These are phyloP conservation scores for Bellardia bayeri DNA, from an alignment of 2,888 invertebrate genomes.

Conservation along the genomic window DNA sequence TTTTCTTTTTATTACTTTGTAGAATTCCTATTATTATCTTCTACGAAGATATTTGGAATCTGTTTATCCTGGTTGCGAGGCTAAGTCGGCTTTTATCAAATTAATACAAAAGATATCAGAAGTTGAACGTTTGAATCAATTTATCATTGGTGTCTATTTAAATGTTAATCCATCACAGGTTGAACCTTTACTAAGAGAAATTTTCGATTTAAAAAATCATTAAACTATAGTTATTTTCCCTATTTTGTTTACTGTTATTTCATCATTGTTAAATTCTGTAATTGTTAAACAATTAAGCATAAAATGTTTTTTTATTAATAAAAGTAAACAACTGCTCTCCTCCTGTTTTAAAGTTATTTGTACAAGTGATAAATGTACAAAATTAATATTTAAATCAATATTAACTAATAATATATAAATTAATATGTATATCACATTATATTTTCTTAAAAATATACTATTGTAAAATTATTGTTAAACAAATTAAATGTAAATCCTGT, in stretches of 20 bases:
- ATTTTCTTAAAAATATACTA: constrained; percentile 26
- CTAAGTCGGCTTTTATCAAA: constrained; percentile 93
- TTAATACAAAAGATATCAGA: constrained; percentile 96
- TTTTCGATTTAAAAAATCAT: constrained; percentile 94
- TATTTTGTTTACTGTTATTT: constrained; percentile 26
- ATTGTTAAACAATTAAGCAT: constrained; percentile 46
- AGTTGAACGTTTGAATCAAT: constrained; percentile 93
- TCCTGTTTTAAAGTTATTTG: constrained; percentile 41
- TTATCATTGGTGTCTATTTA: constrained; percentile 95
- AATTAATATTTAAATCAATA: constrained; percentile 38
- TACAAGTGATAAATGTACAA: constrained; percentile 75
- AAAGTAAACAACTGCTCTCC: background rate
- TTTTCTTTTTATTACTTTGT: constrained; percentile 76
- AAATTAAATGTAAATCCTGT: constrained; percentile 2
- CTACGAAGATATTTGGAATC: constrained; percentile 93
- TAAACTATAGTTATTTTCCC: constrained; percentile 67
- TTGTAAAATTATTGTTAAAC: constrained; percentile 16
- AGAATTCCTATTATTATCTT: constrained; percentile 96
- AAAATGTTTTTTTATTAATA: constrained; percentile 31
- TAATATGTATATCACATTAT: constrained; percentile 13
- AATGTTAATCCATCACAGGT: constrained; percentile 96
- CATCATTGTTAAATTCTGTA: constrained; percentile 25
- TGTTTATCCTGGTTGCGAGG: constrained; percentile 93
- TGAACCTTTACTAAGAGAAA: constrained; percentile 96
- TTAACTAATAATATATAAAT: constrained; percentile 10